Conservation (phyloP, 2,797 vertebrate species). For the Anisognathus igniventris region DNA sequence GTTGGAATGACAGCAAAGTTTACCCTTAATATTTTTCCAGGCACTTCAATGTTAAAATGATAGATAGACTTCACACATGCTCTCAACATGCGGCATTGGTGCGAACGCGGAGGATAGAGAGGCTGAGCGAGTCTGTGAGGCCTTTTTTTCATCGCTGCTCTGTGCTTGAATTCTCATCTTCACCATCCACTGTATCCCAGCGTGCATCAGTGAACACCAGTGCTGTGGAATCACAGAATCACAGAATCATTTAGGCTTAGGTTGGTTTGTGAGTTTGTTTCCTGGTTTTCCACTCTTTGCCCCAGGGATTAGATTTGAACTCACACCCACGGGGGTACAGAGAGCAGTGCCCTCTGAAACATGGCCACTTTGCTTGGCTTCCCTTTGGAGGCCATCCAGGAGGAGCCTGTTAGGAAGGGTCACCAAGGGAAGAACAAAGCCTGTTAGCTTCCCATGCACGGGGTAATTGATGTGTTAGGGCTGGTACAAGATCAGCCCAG, state of each 20-base stretch:
- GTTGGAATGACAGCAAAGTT: conserved; percentile 40
- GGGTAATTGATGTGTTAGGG: not conserved
- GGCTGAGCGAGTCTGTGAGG: not conserved
- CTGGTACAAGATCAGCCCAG: not conserved
- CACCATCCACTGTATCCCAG: not conserved
- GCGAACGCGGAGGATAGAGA: not conserved
- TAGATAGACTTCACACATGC: conserved; percentile 55
- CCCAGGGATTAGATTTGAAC: not conserved
- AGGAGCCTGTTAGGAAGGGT: not conserved
- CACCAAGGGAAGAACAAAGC: not conserved
- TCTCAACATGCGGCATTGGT: not conserved
- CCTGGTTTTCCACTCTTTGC: not conserved
- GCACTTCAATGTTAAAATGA: conserved; percentile 49
- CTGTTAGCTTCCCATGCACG: not conserved
- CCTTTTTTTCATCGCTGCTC: not conserved
- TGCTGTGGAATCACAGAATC: not conserved
- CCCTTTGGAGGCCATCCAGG: not conserved
- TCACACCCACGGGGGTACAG: accelerated
- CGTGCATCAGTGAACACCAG: accelerated
- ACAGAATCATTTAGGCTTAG: not conserved
- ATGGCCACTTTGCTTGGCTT: not conserved
- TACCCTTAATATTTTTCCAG: conserved; percentile 57
- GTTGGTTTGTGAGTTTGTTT: not conserved
- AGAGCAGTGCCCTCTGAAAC: not conserved
- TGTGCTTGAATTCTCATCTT: not conserved